Conservation (phyloP, 2,113 vertebrate species). For the Gallinago paraguaiae region DNA sequence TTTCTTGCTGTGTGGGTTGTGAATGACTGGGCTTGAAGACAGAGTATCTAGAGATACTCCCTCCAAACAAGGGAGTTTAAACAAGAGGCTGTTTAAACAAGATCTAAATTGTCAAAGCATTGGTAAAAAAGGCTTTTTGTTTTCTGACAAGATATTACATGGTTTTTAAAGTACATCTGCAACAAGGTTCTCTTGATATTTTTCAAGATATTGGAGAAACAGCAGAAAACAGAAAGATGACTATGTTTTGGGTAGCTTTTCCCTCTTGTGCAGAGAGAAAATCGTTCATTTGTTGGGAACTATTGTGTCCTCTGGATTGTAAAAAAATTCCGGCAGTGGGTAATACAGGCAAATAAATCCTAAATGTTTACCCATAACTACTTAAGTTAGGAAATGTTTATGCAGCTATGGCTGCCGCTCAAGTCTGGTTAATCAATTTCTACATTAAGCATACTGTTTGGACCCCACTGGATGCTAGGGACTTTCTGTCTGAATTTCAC, state of each 20-base stretch:
- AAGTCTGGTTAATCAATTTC: neutral
- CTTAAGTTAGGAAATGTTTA: neutral
- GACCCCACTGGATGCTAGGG: neutral
- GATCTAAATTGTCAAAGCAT: slow-evolving; percentile 6
- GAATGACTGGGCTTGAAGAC: neutral
- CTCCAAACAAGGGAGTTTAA: neutral
- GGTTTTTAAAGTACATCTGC: slow-evolving; percentile 7
- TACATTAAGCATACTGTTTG: neutral
- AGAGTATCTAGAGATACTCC: neutral
- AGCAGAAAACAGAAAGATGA: neutral
- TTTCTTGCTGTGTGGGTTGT: neutral
- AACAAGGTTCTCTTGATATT: neutral
- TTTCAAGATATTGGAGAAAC: neutral
- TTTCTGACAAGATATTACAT: slow-evolving; percentile 29
- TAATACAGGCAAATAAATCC: neutral
- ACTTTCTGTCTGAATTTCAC: neutral
- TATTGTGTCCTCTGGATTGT: neutral
- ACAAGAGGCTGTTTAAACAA: neutral
- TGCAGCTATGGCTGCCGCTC: neutral
- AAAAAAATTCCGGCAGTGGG: accelerated
- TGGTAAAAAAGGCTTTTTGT: slow-evolving; percentile 1
- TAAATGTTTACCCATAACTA: neutral
- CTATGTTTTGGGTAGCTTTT: neutral
- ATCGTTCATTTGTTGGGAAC: neutral
- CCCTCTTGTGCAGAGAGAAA: neutral